phyloP scores from a whole-genome alignment of 2,888 invertebrate genomes.

The Abrostola tripartita region DNA sequence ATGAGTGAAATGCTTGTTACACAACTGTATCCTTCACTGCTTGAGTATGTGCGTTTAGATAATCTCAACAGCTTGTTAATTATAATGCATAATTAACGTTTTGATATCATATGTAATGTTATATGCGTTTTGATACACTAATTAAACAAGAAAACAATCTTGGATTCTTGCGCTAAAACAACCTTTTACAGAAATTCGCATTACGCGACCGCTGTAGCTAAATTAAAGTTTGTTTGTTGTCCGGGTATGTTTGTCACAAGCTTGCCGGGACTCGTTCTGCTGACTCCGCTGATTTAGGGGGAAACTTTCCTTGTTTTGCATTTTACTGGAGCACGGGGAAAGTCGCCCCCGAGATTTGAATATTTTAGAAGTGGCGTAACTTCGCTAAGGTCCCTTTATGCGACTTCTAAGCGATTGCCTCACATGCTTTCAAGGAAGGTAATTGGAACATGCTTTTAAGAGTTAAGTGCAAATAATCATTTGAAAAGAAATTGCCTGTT shows the following conservation, averaged over 20 bases:
- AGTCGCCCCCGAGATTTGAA: conserved; percentile 83
- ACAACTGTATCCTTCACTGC: conserved; percentile 13
- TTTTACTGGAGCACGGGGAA: conserved; percentile 79
- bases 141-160: conserved; percentile 48
- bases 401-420: conserved; percentile 69
- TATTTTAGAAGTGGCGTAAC: conserved; percentile 82
- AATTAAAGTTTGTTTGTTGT: conserved; percentile 82
- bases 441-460: conserved; percentile 67
- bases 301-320: conserved; percentile 86
- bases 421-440: conserved; percentile 64
- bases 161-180: conserved; percentile 45
- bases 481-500: conserved; percentile 41
- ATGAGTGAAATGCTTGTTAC: conserved; percentile 30
- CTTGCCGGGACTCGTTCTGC: conserved; percentile 65
- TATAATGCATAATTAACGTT: conserved; percentile 19
- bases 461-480: conserved; percentile 56
- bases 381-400: conserved; percentile 79
- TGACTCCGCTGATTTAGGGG: conserved; percentile 81
- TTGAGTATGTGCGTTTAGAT: conserved; percentile 1
- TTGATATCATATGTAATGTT: neutral
- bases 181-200: conserved; percentile 63
- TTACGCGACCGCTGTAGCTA: conserved; percentile 63
- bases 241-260: conserved; percentile 72
- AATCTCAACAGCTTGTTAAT: conserved; percentile 11
- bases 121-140: conserved; percentile 39